Evolutionary conservation across 53 echinoderm and acorn worm species (phyloP).

Genomic region (Antedon mediterranea): DNA sequence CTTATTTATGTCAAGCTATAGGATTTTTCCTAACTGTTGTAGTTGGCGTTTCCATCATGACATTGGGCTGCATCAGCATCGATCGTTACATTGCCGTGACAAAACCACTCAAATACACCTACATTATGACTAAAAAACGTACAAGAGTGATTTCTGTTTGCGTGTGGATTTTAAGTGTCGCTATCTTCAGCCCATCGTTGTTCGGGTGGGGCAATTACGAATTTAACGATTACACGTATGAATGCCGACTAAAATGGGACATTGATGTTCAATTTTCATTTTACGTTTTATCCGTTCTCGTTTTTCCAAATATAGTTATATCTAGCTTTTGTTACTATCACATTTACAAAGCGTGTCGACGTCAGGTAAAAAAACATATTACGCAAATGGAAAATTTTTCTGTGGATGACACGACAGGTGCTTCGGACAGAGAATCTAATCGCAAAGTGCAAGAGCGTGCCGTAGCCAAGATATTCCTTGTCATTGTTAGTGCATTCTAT

Average conservation of each 20-base stretch:
- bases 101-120: constrained; percentile 44
- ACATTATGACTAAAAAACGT: constrained; percentile 57
- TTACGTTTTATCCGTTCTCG: constrained; percentile 55
- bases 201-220: constrained; percentile 42
- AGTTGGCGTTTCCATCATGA: constrained; percentile 65
- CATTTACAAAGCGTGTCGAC: constrained; percentile 44
- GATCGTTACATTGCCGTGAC: constrained; percentile 82
- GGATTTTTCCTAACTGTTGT: constrained; percentile 52
- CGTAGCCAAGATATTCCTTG: constrained; percentile 76
- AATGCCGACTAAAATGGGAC: constrained; percentile 55
- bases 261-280: constrained; percentile 40
- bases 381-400: constrained; percentile 29
- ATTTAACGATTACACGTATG: constrained; percentile 43
- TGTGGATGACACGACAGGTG: not conserved
- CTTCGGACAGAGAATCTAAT: constrained; percentile 28
- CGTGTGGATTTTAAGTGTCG: constrained; percentile 44
- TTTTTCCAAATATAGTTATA: constrained; percentile 44
- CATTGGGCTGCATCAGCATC: constrained; percentile 55
- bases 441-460: constrained; percentile 37
- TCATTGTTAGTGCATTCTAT: constrained; percentile 82
- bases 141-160: constrained; percentile 32
- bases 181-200: constrained; percentile 47
- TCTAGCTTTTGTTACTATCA: constrained; percentile 73
- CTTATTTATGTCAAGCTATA: constrained; percentile 42
- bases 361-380: constrained; percentile 20